Evolutionary conservation across 2,888 invertebrate species (phyloP), one percentile per base, ranked within the genome.

Genomic region (Byasa hedistus): DNA sequence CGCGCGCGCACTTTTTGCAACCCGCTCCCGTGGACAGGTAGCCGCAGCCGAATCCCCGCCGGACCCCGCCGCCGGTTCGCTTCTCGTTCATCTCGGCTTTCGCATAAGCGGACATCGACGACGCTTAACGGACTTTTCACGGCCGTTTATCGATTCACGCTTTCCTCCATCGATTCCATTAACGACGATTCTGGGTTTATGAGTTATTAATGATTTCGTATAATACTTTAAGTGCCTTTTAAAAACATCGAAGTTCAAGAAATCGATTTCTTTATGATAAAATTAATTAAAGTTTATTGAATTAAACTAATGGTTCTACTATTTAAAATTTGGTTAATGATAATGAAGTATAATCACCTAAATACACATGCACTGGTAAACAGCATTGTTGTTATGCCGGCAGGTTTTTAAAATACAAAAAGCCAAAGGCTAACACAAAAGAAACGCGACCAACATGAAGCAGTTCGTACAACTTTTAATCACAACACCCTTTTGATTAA

Each of bases 1-100:
- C 77, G 80, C 79, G 76, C 77, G 78, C 81, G 81, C 80, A 76
- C 74, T 86, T 88, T 88, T 87, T 87, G 87, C 87, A 83, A 82
- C 80, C 79, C 79, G 76, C 77, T 69, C 71, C 74, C 71, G 70
- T 71, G 70, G 70, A 72, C 75, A 75, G 77, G 79, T 79, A 79
- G 74, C 75, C 65, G 71, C 73, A 69, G 71, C 72, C 72, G 3
- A 70, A 68, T 70, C 62, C 65, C 58, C 63, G 63, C 48, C 44
- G 62, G 57, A 52, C 62, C 54, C 23, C 56, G 65, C 60, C 61
- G 60, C 57, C 62, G 61, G 62, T 44, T 57, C 54, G 58, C 21
- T 21, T 21, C 21, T 21, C 56, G 57, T 61, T 32, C 32, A 32
- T 10, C 8, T 10, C 32, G n/a, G n/a, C n/a, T n/a, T n/a, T n/a